phyloP scores from a whole-genome alignment of 2,113 vertebrate species.

The Phoxinus phoxinus region DNA sequence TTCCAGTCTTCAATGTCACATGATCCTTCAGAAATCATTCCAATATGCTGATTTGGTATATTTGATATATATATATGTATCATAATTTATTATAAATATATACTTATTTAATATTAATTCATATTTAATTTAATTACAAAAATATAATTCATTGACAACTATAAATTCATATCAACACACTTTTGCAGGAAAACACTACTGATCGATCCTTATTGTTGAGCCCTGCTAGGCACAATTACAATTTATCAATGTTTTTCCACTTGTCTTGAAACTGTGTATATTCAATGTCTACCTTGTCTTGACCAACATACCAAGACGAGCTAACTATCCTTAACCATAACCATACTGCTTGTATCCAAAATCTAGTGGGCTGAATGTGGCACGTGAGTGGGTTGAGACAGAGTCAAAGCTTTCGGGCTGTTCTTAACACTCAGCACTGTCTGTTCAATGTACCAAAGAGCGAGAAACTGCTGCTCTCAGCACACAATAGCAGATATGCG shows the following conservation, averaged over 20 bases:
- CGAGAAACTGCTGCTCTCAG: conserved; percentile 8
- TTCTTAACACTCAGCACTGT: conserved; percentile 23
- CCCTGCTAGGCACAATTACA: not conserved
- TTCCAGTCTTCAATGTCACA: not conserved
- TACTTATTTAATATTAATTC: no score
- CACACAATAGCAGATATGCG: not conserved
- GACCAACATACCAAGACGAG: not conserved
- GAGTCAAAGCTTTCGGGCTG: not conserved
- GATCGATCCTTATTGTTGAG: not conserved
- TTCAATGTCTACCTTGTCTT: not conserved
- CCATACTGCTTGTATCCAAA: not conserved
- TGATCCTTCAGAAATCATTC: not conserved
- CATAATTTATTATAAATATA: no score
- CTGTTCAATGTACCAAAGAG: conserved; percentile 20
- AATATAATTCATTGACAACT: not conserved
- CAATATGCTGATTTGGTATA: no score
- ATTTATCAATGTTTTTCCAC: not conserved
- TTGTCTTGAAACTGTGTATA: not conserved
- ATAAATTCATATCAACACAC: not conserved
- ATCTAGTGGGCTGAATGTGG: not conserved
- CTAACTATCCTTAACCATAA: not conserved
- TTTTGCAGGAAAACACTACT: not conserved
- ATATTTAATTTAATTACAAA: not conserved
- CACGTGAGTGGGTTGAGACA: not conserved
- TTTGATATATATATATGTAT: no score